Evolutionary conservation across 2,113 vertebrate genomes (phyloP).

Genomic region (Bos javanicus): DNA sequence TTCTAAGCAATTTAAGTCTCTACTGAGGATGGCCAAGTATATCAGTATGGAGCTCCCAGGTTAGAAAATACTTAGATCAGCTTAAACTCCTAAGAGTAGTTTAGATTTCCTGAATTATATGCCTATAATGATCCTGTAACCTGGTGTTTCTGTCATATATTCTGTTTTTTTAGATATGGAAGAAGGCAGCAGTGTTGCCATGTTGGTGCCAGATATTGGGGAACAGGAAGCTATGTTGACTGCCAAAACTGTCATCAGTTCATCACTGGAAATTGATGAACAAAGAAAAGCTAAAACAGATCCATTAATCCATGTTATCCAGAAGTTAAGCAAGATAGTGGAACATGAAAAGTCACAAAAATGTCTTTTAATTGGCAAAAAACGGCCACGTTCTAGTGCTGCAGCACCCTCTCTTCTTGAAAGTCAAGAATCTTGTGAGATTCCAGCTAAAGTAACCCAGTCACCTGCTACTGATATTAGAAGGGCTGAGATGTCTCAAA

Average conservation of each 20-base stretch:
- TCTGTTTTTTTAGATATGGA: constrained; percentile 88
- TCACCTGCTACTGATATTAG: constrained; percentile 72
- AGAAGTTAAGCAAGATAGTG: constrained; percentile 97
- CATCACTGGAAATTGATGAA: constrained; percentile 74
- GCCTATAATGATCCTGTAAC: not conserved
- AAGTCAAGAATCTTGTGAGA: constrained; percentile 68
- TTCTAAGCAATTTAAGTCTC: not conserved
- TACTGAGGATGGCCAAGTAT: no score
- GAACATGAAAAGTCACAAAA: constrained; percentile 89
- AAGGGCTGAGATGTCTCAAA: constrained; percentile 63
- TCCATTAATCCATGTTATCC: constrained; percentile 95
- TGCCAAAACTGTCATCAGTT: constrained; percentile 78
- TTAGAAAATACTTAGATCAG: not conserved
- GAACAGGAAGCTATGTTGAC: constrained; percentile 82
- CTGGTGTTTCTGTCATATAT: not conserved
- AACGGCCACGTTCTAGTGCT: constrained; percentile 81
- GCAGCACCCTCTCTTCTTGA: constrained; percentile 65
- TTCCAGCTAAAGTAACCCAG: constrained; percentile 81
- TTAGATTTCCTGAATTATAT: not conserved
- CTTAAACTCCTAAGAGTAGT: not conserved
- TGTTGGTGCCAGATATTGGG: constrained; percentile 85
- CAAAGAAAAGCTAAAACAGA: constrained; percentile 84
- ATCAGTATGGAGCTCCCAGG: not conserved
- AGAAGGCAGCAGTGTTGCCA: constrained; percentile 85
- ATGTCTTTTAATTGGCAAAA: constrained; percentile 87